phyloP scores from a whole-genome alignment of 1,140 invertebrate genomes.

The Trichomalopsis sarcophagae region DNA sequence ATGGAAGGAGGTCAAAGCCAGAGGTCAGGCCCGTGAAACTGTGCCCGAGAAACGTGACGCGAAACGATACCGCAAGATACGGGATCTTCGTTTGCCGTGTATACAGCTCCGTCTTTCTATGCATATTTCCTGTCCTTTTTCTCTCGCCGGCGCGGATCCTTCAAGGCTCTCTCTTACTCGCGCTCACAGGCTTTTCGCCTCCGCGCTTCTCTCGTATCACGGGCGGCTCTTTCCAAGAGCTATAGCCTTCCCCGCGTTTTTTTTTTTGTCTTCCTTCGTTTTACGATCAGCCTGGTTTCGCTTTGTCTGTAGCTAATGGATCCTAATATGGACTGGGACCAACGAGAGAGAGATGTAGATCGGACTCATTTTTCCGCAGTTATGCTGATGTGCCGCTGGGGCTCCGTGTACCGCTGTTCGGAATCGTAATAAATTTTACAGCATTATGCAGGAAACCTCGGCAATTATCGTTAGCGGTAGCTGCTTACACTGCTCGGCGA shows the following conservation, averaged over 20 bases:
- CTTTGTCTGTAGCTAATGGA: slow-evolving; percentile 13
- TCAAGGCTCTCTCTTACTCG: not conserved
- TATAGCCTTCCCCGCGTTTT: not conserved
- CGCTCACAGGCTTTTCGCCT: slow-evolving; percentile 1
- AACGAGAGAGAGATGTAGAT: slow-evolving; percentile 9
- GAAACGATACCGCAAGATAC: slow-evolving; percentile 53
- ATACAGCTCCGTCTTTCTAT: slow-evolving; percentile 33
- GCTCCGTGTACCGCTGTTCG: not conserved
- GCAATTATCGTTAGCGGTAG: not conserved
- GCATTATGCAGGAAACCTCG: not conserved
- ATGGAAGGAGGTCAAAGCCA: slow-evolving; percentile 60
- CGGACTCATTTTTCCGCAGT: not conserved
- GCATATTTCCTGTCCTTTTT: slow-evolving; percentile 29
- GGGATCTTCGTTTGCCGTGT: slow-evolving; percentile 29
- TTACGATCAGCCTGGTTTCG: not conserved
- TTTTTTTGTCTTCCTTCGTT: not conserved
- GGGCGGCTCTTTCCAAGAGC: not conserved
- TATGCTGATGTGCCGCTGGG: not conserved
- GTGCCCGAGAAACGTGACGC: slow-evolving; percentile 60
- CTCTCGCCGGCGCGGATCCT: slow-evolving; percentile 18
- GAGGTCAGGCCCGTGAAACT: slow-evolving; percentile 61
- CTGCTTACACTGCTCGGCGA: not conserved
- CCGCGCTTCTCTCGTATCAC: slow-evolving; percentile 7
- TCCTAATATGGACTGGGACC: not conserved
- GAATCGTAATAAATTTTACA: slow-evolving; percentile 6